Percentiles rank a stretch among this genome's conserved stretches.
Evolutionary conservation across 2,888 invertebrate genomes (phyloP).

Genomic region (Philereme vetulata): DNA sequence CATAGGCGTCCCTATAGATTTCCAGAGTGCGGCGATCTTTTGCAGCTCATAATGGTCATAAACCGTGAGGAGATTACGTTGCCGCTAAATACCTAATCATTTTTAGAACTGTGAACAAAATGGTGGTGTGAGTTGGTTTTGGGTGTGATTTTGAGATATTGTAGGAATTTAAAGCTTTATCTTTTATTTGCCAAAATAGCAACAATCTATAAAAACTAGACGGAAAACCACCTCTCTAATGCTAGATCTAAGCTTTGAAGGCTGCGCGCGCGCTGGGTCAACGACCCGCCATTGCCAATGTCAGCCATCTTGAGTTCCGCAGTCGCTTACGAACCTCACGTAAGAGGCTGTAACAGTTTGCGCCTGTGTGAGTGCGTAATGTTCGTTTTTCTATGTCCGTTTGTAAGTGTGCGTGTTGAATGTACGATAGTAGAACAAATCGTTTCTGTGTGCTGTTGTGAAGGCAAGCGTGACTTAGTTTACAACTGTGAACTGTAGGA

Average conservation of each 20-base stretch:
- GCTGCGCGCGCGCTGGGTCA: conserved; percentile 77
- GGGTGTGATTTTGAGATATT: conserved; percentile 6
- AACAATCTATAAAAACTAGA: conserved; percentile 62
- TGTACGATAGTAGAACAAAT: conserved; percentile 48
- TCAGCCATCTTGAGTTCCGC: conserved; percentile 84
- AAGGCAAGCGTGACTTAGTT: conserved; percentile 42
- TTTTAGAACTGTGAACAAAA: too few relatives aligned
- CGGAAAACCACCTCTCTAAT: conserved; percentile 79
- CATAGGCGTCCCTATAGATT: too few relatives aligned
- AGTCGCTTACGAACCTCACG: conserved; percentile 82
- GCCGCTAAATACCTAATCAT: too few relatives aligned
- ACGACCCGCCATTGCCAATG: conserved; percentile 82
- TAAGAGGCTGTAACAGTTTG: conserved; percentile 79
- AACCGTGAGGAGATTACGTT: too few relatives aligned
- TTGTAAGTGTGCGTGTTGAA: conserved; percentile 65
- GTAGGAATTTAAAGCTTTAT: conserved; percentile 24
- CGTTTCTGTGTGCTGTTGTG: conserved; percentile 51
- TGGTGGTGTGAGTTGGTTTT: not conserved
- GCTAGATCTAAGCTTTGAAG: conserved; percentile 81
- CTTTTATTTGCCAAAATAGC: conserved; percentile 30
- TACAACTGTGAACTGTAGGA: conserved; percentile 44
- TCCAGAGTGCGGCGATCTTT: too few relatives aligned
- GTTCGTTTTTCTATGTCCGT: conserved; percentile 77
- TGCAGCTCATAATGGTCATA: too few relatives aligned
- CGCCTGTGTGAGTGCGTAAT: conserved; percentile 74